Percentiles rank a stretch among this genome's conserved stretches.
phyloP scores from a whole-genome alignment of 2,888 invertebrate species.

The Nephrotoma flavescens region DNA sequence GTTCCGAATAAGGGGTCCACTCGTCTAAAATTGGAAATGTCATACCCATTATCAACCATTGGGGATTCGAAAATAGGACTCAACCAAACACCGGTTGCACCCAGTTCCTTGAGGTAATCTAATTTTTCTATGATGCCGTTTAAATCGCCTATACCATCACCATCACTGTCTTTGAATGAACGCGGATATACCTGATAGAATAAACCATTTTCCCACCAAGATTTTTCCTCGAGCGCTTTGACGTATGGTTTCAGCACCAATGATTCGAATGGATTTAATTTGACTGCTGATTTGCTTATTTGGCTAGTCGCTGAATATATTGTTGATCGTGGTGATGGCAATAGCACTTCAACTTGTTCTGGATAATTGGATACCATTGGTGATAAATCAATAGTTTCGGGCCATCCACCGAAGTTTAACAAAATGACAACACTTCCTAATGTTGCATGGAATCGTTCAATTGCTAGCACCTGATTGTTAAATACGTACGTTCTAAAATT shows the following conservation, averaged over 20 bases:
- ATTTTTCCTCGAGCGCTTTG: constrained; percentile 14
- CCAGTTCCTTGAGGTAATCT: constrained; percentile 47
- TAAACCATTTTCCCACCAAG: constrained; percentile 62
- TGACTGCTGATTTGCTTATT: neutral
- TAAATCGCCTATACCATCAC: constrained; percentile 63
- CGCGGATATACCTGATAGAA: constrained; percentile 66
- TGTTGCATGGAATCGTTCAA: neutral
- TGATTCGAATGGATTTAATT: neutral
- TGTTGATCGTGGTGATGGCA: constrained; percentile 6
- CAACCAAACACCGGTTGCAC: constrained; percentile 52
- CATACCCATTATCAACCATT: constrained; percentile 66
- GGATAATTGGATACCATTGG: constrained; percentile 25
- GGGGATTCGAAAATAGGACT: constrained; percentile 50
- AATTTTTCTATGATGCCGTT: constrained; percentile 40
- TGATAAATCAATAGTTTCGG: constrained; percentile 23
- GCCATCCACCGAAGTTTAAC: constrained; percentile 12
- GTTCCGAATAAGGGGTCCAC: constrained; percentile 57
- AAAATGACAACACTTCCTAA: neutral
- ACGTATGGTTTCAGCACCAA: neutral
- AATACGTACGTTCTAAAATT: constrained; percentile 39
- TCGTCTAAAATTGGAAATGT: constrained; percentile 50
- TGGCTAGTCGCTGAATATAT: neutral
- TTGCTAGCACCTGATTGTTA: neutral
- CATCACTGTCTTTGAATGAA: constrained; percentile 58
- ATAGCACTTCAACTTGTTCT: neutral